A percentile compares a stretch with the other conserved stretches of the same genome.
Conservation (phyloP, 2,113 vertebrate species). For the Uria aalge region DNA sequence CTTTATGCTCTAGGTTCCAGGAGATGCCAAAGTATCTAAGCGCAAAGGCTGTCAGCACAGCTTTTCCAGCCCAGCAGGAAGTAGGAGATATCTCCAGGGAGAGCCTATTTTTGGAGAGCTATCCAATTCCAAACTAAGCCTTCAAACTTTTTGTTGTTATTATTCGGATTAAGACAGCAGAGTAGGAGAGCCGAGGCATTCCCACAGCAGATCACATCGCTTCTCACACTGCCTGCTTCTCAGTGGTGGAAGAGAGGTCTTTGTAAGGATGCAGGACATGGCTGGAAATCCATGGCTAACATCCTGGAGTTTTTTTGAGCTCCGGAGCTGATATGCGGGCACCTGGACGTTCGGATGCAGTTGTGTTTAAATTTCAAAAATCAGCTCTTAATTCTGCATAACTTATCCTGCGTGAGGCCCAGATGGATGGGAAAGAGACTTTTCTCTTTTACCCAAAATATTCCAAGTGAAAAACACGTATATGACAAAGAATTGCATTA, state of each 20-base stretch:
- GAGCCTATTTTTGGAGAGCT: conserved; percentile 49
- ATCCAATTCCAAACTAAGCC: conserved; percentile 35
- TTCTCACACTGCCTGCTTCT: neutral
- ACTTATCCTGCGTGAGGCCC: neutral
- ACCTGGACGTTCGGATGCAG: neutral
- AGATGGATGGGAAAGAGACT: neutral
- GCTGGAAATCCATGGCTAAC: neutral
- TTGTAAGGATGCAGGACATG: neutral
- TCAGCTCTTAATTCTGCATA: neutral
- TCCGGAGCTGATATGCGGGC: neutral
- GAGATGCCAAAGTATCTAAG: conserved; percentile 33
- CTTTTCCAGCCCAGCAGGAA: conserved; percentile 58
- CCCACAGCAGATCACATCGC: neutral
- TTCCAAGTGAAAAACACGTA: neutral
- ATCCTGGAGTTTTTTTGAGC: neutral
- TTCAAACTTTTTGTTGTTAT: conserved; percentile 35
- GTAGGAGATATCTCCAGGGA: conserved; percentile 51
- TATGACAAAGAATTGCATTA: neutral
- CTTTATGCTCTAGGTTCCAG: conserved; percentile 3
- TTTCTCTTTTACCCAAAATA: neutral
- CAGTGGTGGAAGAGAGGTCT: neutral
- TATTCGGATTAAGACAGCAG: neutral
- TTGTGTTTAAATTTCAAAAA: neutral
- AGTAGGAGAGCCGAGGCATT: conserved; percentile 29
- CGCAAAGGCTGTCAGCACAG: conserved; percentile 10